Percentiles rank a stretch among this genome's conserved stretches.
Evolutionary conservation across 2,888 invertebrate genomes (phyloP).

Genomic region (Zaprionus lineosus): DNA sequence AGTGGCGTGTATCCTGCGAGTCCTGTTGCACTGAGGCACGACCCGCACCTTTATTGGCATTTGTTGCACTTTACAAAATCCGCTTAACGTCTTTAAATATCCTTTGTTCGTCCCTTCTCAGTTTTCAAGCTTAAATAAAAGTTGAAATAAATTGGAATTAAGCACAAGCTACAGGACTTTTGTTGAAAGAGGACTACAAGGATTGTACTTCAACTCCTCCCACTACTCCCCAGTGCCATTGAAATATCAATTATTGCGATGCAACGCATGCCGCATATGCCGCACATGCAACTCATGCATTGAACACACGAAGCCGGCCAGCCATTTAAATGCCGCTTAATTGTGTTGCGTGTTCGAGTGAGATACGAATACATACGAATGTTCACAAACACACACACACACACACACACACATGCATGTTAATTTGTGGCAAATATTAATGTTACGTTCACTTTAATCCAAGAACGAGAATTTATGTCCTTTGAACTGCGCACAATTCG

Average conservation of each 20-base stretch:
- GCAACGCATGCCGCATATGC: neutral
- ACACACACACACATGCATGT: neutral
- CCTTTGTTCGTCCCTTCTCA: neutral
- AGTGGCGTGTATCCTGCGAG: neutral
- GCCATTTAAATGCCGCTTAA: slow-evolving; percentile 65
- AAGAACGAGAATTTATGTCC: slow-evolving; percentile 27
- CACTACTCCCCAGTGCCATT: slow-evolving; percentile 19
- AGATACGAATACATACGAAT: slow-evolving; percentile 44
- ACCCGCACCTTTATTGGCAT: slow-evolving; percentile 64
- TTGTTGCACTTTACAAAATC: slow-evolving; percentile 77
- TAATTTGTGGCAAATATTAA: slow-evolving; percentile 3
- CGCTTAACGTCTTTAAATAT: slow-evolving; percentile 61
- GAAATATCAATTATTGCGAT: slow-evolving; percentile 69
- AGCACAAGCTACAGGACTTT: slow-evolving; percentile 40
- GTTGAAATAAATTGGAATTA: slow-evolving; percentile 61
- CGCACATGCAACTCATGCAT: slow-evolving; percentile 15
- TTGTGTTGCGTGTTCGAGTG: slow-evolving; percentile 58
- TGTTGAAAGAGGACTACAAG: no score
- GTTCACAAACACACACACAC: slow-evolving; percentile 1
- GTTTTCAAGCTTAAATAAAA: slow-evolving; percentile 42
- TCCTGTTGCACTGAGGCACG: slow-evolving; percentile 44
- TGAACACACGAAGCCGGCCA: slow-evolving; percentile 41
- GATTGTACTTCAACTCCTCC: neutral
- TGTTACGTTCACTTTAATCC: slow-evolving; percentile 14
- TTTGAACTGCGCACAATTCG: slow-evolving; percentile 32